phyloP scores from a whole-genome alignment of 1,140 invertebrate genomes.

The Anoplophora glabripennis region DNA sequence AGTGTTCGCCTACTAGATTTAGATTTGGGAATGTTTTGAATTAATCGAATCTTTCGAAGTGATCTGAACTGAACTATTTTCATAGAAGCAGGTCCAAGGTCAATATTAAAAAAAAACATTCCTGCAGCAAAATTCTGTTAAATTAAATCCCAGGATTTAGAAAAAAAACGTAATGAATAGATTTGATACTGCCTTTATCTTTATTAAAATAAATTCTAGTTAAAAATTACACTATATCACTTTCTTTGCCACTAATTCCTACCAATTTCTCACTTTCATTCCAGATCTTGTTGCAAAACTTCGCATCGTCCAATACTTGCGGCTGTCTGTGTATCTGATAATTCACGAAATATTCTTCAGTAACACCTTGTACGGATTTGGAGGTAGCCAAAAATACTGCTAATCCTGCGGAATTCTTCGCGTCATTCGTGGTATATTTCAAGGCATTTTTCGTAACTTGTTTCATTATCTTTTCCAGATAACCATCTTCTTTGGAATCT shows the following conservation, averaged over 20 bases:
- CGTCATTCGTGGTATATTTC: constrained; percentile 19
- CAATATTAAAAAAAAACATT: too few species aligned
- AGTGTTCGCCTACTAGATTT: too few species aligned
- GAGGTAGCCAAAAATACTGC: constrained; percentile 29
- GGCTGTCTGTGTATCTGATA: constrained; percentile 24
- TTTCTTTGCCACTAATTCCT: neutral
- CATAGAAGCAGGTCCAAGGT: too few species aligned
- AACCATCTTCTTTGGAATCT: neutral
- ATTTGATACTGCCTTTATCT: too few species aligned
- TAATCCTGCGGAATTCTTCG: constrained; percentile 17
- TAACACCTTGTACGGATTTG: constrained; percentile 40
- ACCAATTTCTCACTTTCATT: constrained; percentile 25
- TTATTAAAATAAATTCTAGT: too few species aligned
- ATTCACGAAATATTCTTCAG: constrained; percentile 47
- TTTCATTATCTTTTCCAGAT: constrained; percentile 5
- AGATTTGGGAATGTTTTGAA: too few species aligned
- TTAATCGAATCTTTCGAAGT: too few species aligned
- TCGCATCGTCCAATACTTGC: constrained; percentile 14
- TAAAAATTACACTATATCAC: too few species aligned
- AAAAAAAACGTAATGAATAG: too few species aligned
- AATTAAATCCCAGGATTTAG: too few species aligned
- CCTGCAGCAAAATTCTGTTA: too few species aligned
- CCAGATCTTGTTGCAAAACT: constrained; percentile 31
- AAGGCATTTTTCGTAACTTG: constrained; percentile 2
- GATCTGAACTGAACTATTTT: too few species aligned